Conservation (phyloP, 2,797 vertebrate genomes). For the Protonibea diacanthus region DNA sequence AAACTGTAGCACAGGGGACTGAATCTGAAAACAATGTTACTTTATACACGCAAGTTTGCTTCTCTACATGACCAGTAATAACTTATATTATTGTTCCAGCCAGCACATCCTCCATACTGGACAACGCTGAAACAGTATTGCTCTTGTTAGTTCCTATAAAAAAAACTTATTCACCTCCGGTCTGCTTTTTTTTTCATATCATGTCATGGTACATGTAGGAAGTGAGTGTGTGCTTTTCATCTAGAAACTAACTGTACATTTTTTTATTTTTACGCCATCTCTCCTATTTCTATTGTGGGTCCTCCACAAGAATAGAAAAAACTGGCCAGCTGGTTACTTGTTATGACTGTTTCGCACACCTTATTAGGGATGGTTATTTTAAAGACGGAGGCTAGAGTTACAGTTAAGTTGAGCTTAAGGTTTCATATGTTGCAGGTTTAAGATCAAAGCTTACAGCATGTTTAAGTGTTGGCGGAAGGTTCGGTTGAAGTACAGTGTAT, state of each 20-base stretch:
- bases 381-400: conserved; percentile 36
- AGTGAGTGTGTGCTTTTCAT: background rate
- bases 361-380: conserved; percentile 62
- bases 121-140: background rate
- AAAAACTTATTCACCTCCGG: no score
- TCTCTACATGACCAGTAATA: background rate
- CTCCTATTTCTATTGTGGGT: conserved; percentile 54
- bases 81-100: background rate
- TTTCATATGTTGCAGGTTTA: conserved; percentile 12
- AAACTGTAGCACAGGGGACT: background rate
- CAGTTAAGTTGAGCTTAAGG: background rate
- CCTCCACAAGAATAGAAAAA: conserved; percentile 55
- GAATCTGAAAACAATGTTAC: background rate
- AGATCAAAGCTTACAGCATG: background rate
- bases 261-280: background rate
- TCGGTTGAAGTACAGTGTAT: conserved; percentile 5
- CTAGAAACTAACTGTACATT: background rate
- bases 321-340: conserved; percentile 44
- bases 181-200: background rate
- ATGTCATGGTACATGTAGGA: background rate
- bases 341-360: conserved; percentile 38
- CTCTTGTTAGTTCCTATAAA: no score
- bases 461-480: background rate
- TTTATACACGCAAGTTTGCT: background rate
- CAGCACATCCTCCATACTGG: background rate